Conservation (phyloP, 30 jellyfish, hydroid and myxozoan species). For the Hydra vulgaris region DNA sequence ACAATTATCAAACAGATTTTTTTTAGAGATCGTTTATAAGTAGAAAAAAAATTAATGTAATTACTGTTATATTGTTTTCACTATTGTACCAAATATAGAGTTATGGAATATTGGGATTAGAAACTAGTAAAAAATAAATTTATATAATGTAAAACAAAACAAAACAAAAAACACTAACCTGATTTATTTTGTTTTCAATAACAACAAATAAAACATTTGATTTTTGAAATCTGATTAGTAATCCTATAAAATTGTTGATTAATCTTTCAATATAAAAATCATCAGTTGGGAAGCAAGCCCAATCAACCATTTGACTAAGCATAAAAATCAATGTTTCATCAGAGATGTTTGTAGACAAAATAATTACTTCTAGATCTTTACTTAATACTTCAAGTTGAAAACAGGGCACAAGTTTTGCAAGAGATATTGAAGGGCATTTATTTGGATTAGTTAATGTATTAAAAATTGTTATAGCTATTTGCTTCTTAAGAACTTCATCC, state of each 20-base stretch:
- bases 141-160: not conserved
- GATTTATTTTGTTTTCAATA: constrained; percentile 22
- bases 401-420: constrained; percentile 11
- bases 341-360: not conserved
- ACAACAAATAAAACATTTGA: constrained; percentile 12
- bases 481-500: not conserved
- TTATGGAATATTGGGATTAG: too few species aligned
- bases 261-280: constrained; percentile 1
- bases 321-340: constrained; percentile 9
- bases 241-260: constrained; percentile 8
- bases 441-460: not conserved
- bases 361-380: constrained; percentile 8
- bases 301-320: constrained; percentile 23
- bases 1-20: too few species aligned
- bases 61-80: too few species aligned
- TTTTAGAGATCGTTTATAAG: too few species aligned
- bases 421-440: constrained; percentile 20
- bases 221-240: constrained; percentile 3
- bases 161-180: not conserved
- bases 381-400: constrained; percentile 9
- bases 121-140: too few species aligned
- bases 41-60: too few species aligned
- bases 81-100: too few species aligned
- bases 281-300: constrained; percentile 23
- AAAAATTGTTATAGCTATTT: not conserved